Conservation (phyloP, 2,113 vertebrate species). For the Aix galericulata region DNA sequence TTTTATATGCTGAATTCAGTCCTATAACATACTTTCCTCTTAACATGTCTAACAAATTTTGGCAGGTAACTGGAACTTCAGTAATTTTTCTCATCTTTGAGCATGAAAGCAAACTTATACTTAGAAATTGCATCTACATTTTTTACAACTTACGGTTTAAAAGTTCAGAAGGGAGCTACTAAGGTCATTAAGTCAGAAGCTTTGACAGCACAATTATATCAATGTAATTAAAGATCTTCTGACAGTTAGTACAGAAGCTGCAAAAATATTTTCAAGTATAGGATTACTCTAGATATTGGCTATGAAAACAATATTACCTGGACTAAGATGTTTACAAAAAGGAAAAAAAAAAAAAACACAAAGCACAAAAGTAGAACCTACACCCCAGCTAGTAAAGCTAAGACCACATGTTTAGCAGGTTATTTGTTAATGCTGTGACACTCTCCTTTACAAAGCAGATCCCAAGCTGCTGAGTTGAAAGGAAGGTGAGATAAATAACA, state of each 20-base stretch:
- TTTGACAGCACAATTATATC: not conserved
- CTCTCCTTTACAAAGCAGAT: too few species aligned
- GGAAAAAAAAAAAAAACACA: too few species aligned
- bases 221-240: not conserved
- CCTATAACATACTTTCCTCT: not conserved
- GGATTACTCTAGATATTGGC: not conserved
- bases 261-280: not conserved
- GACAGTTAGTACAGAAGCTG: not conserved
- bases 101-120: not conserved
- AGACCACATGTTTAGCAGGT: too few species aligned
- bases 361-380: too few species aligned
- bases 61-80: not conserved
- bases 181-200: not conserved
- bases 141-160: not conserved
- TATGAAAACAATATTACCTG: not conserved
- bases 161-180: not conserved
- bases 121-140: not conserved
- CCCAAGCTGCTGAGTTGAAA: not conserved
- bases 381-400: too few species aligned
- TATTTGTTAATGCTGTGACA: too few species aligned
- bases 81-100: not conserved
- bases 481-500: not conserved
- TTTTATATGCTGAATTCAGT: not conserved
- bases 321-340: not conserved
- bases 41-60: not conserved